A percentile compares a stretch with the other conserved stretches of the same genome.
phyloP scores from a whole-genome alignment of 1,140 invertebrate genomes.

The Trichonephila inaurata region DNA sequence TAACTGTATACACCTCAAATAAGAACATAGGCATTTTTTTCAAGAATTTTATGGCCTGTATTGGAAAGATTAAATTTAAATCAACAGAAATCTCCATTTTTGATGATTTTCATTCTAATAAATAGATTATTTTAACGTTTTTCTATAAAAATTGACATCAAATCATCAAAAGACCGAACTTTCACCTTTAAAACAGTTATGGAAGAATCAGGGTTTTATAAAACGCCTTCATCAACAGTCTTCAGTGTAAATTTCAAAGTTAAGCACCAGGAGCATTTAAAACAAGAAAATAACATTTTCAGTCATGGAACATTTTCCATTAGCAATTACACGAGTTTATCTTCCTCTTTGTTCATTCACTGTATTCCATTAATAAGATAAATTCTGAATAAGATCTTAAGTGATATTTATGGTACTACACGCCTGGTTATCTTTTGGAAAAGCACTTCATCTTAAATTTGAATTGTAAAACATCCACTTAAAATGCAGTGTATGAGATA shows the following conservation, averaged over 20 bases:
- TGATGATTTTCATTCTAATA: too few species aligned
- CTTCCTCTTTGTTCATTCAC: background rate
- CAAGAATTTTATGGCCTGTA: too few species aligned
- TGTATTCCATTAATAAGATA: background rate
- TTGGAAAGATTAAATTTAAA: too few species aligned
- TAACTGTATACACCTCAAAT: too few species aligned
- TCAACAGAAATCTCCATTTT: too few species aligned
- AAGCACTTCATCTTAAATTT: background rate
- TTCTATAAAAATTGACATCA: too few species aligned
- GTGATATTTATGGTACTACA: background rate
- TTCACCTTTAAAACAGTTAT: too few species aligned
- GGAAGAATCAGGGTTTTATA: too few species aligned
- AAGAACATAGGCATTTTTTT: too few species aligned
- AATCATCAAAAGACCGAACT: too few species aligned
- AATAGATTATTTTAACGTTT: too few species aligned
- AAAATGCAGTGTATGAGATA: background rate
- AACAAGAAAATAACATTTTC: background rate
- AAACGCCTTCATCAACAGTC: background rate
- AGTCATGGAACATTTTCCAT: background rate
- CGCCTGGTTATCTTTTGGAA: background rate
- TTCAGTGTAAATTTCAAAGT: background rate
- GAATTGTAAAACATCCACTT: constrained; percentile 13
- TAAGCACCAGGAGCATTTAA: background rate
- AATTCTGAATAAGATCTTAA: background rate
- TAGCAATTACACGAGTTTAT: background rate